Base-by-base conservation (phyloP, 1,140 invertebrate genomes). In the Adoxophyes honmai region DNA sequence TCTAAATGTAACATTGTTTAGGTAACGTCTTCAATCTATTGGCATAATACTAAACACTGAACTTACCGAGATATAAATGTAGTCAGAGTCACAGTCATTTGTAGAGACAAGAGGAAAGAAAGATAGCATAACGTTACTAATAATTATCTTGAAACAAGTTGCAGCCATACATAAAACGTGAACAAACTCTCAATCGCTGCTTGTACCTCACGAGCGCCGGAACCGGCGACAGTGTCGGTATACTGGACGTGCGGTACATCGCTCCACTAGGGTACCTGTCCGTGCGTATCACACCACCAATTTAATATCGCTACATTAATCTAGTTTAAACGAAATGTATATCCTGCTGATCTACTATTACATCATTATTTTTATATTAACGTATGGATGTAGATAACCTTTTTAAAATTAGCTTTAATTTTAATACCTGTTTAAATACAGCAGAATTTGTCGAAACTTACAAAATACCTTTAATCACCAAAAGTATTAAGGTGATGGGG, bases 231-330 rank as follows among this genome's bases (percentile, higher is more conserved):
- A 95, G 90, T 82, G 94, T 94, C 88, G 95, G 94, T 91, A 96
- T 96, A 91, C 95, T 96, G 81, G 95, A 96, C 74, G 95, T 94
- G 92, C 95, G 92, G 91, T 94, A 93, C 91, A 96, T 95, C 88
- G 92, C 92, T 78, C 91, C 91, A 71, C 88, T 90, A 75, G 86
- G 77, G 75, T 82, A 89, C 84, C 86, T 89, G 81, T 75, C 81
- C 71, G 65, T 73, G 74, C 71, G 67, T 68, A 68, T 62, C 73
- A 75, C 57, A 75, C 52, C 52, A 69, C 66, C 54, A 57, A 18
- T 39, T 62, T 58, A 53, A 57, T 38, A 35, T 15, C 18, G 15
- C 18, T 55, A 15, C n/a, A 55, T 14, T 15, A 55, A 36, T 37
- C 13, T 11, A 37, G 28, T 55, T 34, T 21, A 34, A 53, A 53